Conservation (phyloP, 2,113 vertebrate genomes). For the Microtus oregoni region DNA sequence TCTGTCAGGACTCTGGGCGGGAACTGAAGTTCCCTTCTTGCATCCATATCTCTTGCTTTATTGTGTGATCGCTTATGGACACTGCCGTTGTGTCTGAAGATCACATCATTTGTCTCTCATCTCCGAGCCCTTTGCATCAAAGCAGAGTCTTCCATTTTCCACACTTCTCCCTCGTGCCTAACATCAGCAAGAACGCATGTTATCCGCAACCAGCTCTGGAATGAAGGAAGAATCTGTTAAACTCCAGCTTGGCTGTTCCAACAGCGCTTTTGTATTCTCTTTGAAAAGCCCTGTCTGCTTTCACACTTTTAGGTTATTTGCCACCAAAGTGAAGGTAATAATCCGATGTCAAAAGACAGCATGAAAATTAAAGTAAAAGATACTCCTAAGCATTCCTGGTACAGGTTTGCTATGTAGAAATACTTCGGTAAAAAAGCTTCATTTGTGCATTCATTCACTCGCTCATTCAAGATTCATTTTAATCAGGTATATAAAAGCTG, state of each 20-base stretch:
- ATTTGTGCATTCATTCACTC: constrained; percentile 22
- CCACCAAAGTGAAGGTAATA: not conserved
- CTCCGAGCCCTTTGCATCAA: not conserved
- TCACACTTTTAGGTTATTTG: constrained; percentile 17
- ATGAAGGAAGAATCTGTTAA: not conserved
- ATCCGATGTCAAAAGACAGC: not conserved
- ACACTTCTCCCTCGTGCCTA: not conserved
- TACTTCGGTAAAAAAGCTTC: not conserved
- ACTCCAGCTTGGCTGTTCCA: not conserved
- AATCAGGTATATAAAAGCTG: constrained; percentile 46
- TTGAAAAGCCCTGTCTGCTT: not conserved
- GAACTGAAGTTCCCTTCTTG: not conserved
- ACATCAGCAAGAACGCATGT: not conserved
- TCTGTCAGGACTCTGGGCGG: not conserved
- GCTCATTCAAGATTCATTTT: constrained; percentile 40
- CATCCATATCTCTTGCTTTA: accelerated
- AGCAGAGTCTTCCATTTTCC: not conserved
- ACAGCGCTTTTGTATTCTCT: not conserved
- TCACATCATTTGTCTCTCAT: not conserved
- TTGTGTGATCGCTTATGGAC: accelerated
- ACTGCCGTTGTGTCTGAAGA: accelerated
- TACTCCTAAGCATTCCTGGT: not conserved
- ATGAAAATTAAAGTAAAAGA: constrained; percentile 19
- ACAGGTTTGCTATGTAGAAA: not conserved
- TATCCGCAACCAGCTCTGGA: not conserved